Evolutionary conservation across 1,140 invertebrate species (phyloP), one percentile per base, ranked within the genome.

Genomic region (Drosophila bocqueti): DNA sequence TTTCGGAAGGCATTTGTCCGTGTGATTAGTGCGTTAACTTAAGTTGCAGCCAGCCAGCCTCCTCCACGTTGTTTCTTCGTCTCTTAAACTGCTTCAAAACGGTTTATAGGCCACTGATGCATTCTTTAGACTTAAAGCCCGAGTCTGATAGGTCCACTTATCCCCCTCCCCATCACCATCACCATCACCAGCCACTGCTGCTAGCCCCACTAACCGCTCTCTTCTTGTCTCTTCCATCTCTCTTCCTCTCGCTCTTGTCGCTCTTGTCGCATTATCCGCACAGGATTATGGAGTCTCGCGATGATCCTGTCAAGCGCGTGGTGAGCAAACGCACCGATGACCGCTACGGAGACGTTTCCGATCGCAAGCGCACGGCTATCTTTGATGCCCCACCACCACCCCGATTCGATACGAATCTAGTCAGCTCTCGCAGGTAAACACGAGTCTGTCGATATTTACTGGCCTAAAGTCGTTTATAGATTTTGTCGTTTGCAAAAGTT

Each of bases 311-410:
- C 46, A 92, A 94, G 63, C 89, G 94, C 60, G 81, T 92, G 11
- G 78, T 85, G 38, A 85, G 78, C 45, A 94, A 94, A 71, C 87
- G 93, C 45, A 49, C 87, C 13, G 81, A 90, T 65, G 91, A 93
- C 82, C 91, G 93, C 40, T 93, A 93, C 49, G 66, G 79, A 6
- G 93, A 93, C 50, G 73, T 91, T 2, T 34, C 92, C 7, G 93
- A 94, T 57, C 91, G 93, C 21, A 94, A 94, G 69, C 92, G 94
- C 10, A 49, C 92, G 4, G 77, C 92, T 18, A 93, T 93, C 15
- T 94, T 93, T 79, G 94, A 94, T 67, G 93, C 92, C n/a, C 92
- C 93, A 45, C 92, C 93, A 18, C 92, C 92, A 18, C 92, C 92
- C 21, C 76, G 92, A 40, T 93, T 93, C 61, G 92, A 93, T 79